These are phyloP conservation scores for Seira ritae DNA, from an alignment of 2,888 invertebrate species.

Conservation along the genomic window DNA sequence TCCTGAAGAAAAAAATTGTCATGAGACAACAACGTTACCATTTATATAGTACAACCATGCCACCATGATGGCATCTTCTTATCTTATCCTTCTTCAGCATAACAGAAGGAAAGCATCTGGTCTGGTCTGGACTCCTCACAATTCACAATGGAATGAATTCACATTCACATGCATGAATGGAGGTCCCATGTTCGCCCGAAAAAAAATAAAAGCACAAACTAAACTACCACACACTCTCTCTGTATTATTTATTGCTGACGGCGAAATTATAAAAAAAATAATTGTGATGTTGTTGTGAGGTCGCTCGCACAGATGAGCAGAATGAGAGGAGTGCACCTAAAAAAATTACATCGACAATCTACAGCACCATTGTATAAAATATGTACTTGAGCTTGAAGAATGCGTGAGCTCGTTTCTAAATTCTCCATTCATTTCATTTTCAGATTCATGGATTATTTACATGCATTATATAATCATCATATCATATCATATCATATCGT, in stretches of 20 bases:
- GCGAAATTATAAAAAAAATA: slow-evolving; percentile 34
- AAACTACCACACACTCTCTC: slow-evolving; percentile 41
- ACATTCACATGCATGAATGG: slow-evolving; percentile 61
- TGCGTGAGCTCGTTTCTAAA: slow-evolving; percentile 45
- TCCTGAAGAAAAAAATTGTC: slow-evolving; percentile 25
- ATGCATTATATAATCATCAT: background rate
- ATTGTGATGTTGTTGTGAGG: slow-evolving; percentile 51
- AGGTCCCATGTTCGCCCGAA: slow-evolving; percentile 41
- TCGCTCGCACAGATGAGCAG: slow-evolving; percentile 29
- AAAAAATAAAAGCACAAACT: slow-evolving; percentile 5
- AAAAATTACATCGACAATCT: no score
- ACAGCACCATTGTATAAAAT: no score
- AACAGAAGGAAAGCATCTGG: slow-evolving; percentile 65
- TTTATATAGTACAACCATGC: background rate
- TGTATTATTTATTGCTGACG: slow-evolving; percentile 55
- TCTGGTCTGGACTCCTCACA: background rate
- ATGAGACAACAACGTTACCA: slow-evolving; percentile 15
- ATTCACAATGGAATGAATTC: slow-evolving; percentile 42
- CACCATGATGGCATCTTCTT: slow-evolving; percentile 31
- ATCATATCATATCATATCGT: no score
- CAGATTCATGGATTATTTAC: slow-evolving; percentile 16
- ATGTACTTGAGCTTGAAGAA: slow-evolving; percentile 7
- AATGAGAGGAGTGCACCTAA: background rate
- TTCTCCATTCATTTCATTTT: slow-evolving; percentile 28
- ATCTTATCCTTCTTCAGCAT: background rate